phyloP scores from a whole-genome alignment of 1,140 invertebrate species.

The Uloborus diversus region DNA sequence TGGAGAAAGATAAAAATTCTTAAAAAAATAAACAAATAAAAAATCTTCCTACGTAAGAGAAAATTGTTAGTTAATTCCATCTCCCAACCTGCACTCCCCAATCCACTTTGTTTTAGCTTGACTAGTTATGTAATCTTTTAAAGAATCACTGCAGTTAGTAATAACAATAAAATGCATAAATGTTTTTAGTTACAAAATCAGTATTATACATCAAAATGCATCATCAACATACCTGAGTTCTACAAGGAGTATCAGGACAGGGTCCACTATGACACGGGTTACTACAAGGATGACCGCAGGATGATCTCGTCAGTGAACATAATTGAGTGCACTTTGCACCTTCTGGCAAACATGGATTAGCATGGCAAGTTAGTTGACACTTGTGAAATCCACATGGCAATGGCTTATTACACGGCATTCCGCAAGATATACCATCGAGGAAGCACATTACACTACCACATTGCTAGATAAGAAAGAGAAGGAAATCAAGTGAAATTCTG shows the following conservation, averaged over 20 bases:
- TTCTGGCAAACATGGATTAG: conserved; percentile 72
- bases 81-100: too few species aligned
- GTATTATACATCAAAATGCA: too few species aligned
- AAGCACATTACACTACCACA: conserved; percentile 90
- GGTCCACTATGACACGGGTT: conserved; percentile 78
- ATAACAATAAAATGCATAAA: too few species aligned
- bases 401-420: conserved; percentile 81
- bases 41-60: too few species aligned
- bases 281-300: conserved; percentile 84
- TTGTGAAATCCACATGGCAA: conserved; percentile 82
- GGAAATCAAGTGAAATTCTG: conserved; percentile 8
- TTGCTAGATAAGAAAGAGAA: conserved; percentile 67
- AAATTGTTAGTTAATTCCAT: too few species aligned
- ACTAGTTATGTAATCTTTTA: too few species aligned
- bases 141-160: too few species aligned
- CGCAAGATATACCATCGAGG: conserved; percentile 88
- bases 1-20: too few species aligned
- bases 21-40: too few species aligned
- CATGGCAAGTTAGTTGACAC: conserved; percentile 79
- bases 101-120: too few species aligned
- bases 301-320: conserved; percentile 74
- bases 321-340: conserved; percentile 78
- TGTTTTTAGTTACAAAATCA: too few species aligned
- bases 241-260: conserved; percentile 71
- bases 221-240: conserved; percentile 31